phyloP scores from a whole-genome alignment of 2,113 vertebrate species.

The Nothobranchius furzeri region DNA sequence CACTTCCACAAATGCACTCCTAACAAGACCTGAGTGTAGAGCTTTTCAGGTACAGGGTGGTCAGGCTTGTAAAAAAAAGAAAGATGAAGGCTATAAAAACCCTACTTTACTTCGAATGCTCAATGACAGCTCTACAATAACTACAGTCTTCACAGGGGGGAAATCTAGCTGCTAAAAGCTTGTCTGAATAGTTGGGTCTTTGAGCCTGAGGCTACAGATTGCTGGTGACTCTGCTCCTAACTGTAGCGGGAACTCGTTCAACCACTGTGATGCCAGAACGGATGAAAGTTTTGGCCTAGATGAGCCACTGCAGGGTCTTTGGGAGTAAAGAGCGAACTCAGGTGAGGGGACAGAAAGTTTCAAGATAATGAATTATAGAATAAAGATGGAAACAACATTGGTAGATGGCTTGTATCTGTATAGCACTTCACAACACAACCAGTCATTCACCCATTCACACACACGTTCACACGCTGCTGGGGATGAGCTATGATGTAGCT shows the following conservation, averaged over 20 bases:
- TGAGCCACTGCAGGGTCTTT: not conserved
- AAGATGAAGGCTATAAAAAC: not conserved
- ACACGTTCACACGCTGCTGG: too few species aligned
- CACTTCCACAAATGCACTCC: not conserved
- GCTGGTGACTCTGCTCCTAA: conserved; percentile 4
- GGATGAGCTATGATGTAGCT: too few species aligned
- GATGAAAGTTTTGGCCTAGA: not conserved
- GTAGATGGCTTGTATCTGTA: too few species aligned
- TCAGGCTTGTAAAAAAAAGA: not conserved
- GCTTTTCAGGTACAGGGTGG: not conserved
- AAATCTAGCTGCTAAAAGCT: not conserved
- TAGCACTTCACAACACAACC: too few species aligned
- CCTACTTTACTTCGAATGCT: not conserved
- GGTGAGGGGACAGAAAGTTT: not conserved
- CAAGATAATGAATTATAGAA: not conserved
- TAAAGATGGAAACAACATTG: conserved; percentile 3
- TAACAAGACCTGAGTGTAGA: not conserved
- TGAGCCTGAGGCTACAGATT: not conserved
- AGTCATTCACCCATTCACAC: too few species aligned
- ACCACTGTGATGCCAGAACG: conserved; percentile 6
- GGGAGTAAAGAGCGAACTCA: not conserved
- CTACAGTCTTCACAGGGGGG: not conserved
- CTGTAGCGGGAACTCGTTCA: conserved; percentile 1
- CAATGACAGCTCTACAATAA: not conserved
- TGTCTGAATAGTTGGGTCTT: conserved; percentile 5